Conservation (phyloP, 1,140 invertebrate genomes). For the Rhyzopertha dominica region DNA sequence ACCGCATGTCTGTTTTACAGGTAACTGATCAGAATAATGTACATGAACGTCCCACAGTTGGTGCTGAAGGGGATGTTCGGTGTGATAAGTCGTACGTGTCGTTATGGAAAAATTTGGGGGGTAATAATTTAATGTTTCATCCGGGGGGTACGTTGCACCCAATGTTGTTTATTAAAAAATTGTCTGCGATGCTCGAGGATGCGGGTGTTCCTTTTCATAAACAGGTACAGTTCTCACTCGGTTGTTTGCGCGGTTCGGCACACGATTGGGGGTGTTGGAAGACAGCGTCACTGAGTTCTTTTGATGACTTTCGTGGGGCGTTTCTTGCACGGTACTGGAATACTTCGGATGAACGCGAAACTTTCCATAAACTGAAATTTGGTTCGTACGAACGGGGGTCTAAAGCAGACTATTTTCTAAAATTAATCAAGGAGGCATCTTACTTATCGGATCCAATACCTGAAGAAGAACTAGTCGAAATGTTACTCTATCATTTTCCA, state of each 20-base stretch:
- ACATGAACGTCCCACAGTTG: too few species aligned
- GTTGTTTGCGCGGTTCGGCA: slow-evolving; percentile 4
- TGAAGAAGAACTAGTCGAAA: slow-evolving; percentile 7
- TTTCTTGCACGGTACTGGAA: slow-evolving; percentile 8
- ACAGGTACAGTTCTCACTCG: neutral
- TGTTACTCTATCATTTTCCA: slow-evolving; percentile 7
- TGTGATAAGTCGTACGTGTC: too few species aligned
- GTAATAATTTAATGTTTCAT: neutral
- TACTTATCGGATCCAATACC: slow-evolving; percentile 11
- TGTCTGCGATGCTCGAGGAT: slow-evolving; percentile 1
- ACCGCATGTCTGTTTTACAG: too few species aligned
- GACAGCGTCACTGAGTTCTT: neutral
- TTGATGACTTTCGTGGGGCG: slow-evolving; percentile 2
- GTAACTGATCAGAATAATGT: too few species aligned
- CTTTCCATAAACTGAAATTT: slow-evolving; percentile 7
- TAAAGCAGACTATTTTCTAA: slow-evolving; percentile 11
- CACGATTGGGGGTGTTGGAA: slow-evolving; percentile 5
- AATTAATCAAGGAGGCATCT: slow-evolving; percentile 1
- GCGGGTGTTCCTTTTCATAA: slow-evolving; percentile 9
- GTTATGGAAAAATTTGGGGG: slow-evolving; percentile 7
- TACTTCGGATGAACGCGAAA: slow-evolving; percentile 1
- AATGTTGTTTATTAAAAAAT: slow-evolving; percentile 6
- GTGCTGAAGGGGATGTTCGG: too few species aligned
- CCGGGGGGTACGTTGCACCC: neutral
- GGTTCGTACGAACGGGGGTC: slow-evolving; percentile 5